Percentiles rank a stretch among this genome's conserved stretches.
These are phyloP conservation scores for Pelodytes ibericus DNA, from an alignment of 2,797 vertebrate species.

Conservation along the genomic window DNA sequence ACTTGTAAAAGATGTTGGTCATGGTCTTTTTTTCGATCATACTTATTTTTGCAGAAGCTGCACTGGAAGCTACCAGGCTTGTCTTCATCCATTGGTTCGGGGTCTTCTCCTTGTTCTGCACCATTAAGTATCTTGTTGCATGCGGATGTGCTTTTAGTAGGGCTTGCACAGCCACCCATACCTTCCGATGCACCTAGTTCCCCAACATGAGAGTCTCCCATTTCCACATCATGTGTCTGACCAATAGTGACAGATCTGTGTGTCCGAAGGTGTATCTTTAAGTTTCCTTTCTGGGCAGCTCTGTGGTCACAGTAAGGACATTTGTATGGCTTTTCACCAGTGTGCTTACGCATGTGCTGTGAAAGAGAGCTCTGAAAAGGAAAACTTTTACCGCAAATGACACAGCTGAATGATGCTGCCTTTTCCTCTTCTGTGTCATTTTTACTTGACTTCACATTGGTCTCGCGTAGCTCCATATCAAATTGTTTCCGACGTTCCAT, in stretches of 20 bases:
- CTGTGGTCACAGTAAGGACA: slow-evolving; percentile 95
- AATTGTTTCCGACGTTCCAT: slow-evolving; percentile 78
- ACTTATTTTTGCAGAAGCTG: slow-evolving; percentile 78
- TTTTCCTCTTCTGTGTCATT: slow-evolving; percentile 75
- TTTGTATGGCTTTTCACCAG: slow-evolving; percentile 92
- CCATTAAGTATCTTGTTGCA: slow-evolving; percentile 85
- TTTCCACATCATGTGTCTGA: slow-evolving; percentile 77
- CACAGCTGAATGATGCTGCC: slow-evolving; percentile 82
- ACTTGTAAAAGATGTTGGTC: slow-evolving; percentile 76
- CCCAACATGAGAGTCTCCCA: slow-evolving; percentile 69
- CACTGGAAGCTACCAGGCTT: slow-evolving; percentile 66
- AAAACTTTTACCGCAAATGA: slow-evolving; percentile 92
- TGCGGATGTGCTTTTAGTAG: slow-evolving; percentile 90
- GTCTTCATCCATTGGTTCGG: slow-evolving; percentile 33
- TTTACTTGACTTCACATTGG: slow-evolving; percentile 69
- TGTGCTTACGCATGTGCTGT: slow-evolving; percentile 96
- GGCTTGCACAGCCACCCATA: slow-evolving; percentile 85
- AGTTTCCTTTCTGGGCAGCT: slow-evolving; percentile 93
- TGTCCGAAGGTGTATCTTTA: slow-evolving; percentile 94
- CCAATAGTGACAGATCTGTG: slow-evolving; percentile 88
- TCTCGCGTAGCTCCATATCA: slow-evolving; percentile 78
- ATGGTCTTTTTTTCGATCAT: slow-evolving; percentile 74
- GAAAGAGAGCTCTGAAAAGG: slow-evolving; percentile 94
- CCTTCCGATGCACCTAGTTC: slow-evolving; percentile 84
- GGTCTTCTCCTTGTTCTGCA: slow-evolving; percentile 66